Conservation (phyloP, 2,797 vertebrate species). For the Leptatherina wallacei region DNA sequence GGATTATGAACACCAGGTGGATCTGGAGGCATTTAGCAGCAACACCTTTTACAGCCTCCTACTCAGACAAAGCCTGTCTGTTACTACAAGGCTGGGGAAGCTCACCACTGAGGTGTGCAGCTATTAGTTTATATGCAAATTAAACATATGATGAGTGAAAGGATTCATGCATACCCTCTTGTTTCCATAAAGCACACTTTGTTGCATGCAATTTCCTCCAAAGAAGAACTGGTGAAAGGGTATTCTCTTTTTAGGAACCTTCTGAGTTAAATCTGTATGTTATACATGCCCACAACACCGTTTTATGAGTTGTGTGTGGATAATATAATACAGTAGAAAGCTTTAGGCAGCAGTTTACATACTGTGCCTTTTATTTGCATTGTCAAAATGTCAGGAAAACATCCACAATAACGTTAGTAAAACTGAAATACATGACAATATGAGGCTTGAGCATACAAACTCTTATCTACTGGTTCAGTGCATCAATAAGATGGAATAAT, state of each 20-base stretch:
- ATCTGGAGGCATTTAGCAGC: slow-evolving; percentile 90
- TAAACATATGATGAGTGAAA: neutral
- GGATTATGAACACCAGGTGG: slow-evolving; percentile 88
- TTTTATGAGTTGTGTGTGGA: slow-evolving; percentile 1
- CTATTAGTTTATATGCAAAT: neutral
- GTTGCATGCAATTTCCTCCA: neutral
- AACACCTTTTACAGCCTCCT: slow-evolving; percentile 88
- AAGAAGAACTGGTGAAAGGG: neutral
- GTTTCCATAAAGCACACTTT: neutral
- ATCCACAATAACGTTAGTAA: neutral
- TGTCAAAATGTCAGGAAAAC: neutral
- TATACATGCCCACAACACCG: neutral
- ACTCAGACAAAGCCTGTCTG: slow-evolving; percentile 87
- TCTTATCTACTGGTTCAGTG: neutral
- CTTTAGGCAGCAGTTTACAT: neutral
- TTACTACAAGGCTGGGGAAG: slow-evolving; percentile 86
- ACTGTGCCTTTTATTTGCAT: neutral
- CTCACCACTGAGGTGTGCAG: slow-evolving; percentile 87
- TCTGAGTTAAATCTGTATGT: neutral
- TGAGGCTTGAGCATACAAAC: too few relatives aligned
- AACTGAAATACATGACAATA: neutral
- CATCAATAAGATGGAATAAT: neutral
- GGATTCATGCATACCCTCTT: neutral
- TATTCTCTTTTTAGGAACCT: neutral
- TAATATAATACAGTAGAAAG: neutral